Evolutionary conservation across 2,797 vertebrate species (phyloP).

Genomic region (Pangasius djambal): DNA sequence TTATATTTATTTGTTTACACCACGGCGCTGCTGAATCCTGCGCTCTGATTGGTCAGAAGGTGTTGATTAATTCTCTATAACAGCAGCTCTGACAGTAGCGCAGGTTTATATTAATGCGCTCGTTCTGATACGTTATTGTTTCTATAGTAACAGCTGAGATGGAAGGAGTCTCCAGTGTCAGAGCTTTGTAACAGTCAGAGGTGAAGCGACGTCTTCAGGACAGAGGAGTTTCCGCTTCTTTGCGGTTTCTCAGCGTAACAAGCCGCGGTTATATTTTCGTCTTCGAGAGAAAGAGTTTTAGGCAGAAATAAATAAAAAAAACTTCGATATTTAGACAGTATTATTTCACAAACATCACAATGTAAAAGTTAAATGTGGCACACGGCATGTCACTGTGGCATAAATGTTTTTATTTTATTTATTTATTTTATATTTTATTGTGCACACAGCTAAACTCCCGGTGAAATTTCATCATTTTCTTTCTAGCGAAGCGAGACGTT

Average conservation of each 20-base stretch:
- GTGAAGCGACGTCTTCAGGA: neutral
- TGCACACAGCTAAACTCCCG: neutral
- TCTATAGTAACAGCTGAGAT: neutral
- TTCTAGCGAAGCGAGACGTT: neutral
- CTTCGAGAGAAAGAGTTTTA: neutral
- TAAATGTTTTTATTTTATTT: neutral
- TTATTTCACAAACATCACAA: neutral
- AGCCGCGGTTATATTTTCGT: neutral
- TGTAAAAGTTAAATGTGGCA: neutral
- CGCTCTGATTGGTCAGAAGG: neutral
- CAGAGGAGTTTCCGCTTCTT: neutral
- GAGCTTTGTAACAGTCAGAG: neutral
- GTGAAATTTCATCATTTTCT: slow-evolving; percentile 16
- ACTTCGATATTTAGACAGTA: too few species aligned
- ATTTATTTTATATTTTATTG: neutral
- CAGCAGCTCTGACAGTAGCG: neutral
- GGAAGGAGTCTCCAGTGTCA: neutral
- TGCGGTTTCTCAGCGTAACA: neutral
- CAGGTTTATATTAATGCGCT: too few species aligned
- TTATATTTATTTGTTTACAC: neutral
- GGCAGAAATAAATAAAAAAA: neutral
- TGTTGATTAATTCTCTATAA: neutral
- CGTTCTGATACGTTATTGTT: neutral
- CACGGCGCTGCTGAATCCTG: neutral
- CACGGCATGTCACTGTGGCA: neutral